phyloP scores from a whole-genome alignment of 2,797 vertebrate genomes.

The Dallia pectoralis region DNA sequence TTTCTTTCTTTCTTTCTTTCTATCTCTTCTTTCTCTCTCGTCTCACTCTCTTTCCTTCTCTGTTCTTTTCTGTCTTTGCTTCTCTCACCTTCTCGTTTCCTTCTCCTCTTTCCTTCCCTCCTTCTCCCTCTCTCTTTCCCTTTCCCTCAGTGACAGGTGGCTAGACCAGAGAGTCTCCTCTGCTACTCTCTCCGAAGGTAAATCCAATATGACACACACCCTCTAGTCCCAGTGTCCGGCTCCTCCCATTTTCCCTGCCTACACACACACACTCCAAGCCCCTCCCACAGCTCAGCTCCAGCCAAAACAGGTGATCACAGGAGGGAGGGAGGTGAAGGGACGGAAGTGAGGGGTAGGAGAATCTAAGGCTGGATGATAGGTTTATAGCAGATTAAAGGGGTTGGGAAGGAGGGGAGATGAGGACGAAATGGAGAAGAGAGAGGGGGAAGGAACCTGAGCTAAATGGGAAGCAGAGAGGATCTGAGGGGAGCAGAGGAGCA shows the following conservation, averaged over 20 bases:
- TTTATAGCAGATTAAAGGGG: background rate
- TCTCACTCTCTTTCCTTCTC: background rate
- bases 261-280: background rate
- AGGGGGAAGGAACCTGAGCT: background rate
- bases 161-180: background rate
- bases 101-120: background rate
- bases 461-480: no score
- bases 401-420: background rate
- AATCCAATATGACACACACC: slow-evolving; percentile 9
- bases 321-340: slow-evolving; percentile 77
- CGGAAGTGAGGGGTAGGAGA: slow-evolving; percentile 68
- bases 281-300: background rate
- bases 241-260: slow-evolving; percentile 4
- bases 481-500: no score
- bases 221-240: background rate
- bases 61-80: background rate
- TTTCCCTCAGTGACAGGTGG: slow-evolving; percentile 10
- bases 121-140: background rate
- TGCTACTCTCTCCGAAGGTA: slow-evolving; percentile 4
- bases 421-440: background rate
- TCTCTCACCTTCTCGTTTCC: background rate
- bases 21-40: background rate
- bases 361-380: no score
- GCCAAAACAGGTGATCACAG: slow-evolving; percentile 17
- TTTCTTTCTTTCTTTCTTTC: background rate